These are phyloP conservation scores for Himalopsyche tibetana DNA, from an alignment of 2,888 invertebrate species.

Conservation along the genomic window DNA sequence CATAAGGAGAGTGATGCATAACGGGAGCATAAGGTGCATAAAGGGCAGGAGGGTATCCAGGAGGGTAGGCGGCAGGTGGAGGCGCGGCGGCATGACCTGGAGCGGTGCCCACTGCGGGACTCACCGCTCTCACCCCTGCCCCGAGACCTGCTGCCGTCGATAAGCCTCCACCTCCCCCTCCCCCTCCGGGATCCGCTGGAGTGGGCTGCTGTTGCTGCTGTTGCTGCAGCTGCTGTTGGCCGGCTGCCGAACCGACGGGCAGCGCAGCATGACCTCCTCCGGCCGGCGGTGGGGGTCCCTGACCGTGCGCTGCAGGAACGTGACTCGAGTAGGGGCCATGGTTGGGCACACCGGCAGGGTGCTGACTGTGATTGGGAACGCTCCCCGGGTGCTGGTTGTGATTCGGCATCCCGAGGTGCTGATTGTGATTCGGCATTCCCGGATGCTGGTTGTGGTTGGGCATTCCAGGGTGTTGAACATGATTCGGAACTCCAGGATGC, in stretches of 20 bases:
- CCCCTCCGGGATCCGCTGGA: constrained; percentile 68
- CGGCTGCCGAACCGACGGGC: constrained; percentile 72
- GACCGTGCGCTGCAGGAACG: constrained; percentile 68
- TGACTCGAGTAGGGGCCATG: constrained; percentile 71
- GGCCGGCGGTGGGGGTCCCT: constrained; percentile 69
- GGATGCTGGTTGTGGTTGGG: constrained; percentile 59
- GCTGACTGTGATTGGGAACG: constrained; percentile 63
- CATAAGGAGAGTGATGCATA: constrained; percentile 84
- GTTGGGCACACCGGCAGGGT: constrained; percentile 68
- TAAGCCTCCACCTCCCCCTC: constrained; percentile 66
- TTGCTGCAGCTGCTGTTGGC: constrained; percentile 27
- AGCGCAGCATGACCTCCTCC: constrained; percentile 77
- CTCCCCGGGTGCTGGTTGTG: constrained; percentile 76
- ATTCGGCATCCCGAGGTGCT: constrained; percentile 71
- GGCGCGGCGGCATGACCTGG: constrained; percentile 74
- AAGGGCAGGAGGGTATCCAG: constrained; percentile 77
- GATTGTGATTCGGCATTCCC: constrained; percentile 56
- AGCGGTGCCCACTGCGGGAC: constrained; percentile 76
- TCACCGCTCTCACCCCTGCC: constrained; percentile 74
- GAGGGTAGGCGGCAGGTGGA: constrained; percentile 73
- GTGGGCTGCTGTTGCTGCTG: constrained; percentile 70
- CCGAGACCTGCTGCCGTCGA: constrained; percentile 68
- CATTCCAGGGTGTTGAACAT: constrained; percentile 66
- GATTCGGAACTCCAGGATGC: constrained; percentile 65
- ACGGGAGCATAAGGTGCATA: constrained; percentile 88